phyloP scores from a whole-genome alignment of 2,888 invertebrate genomes.

The Cheilosia vernalis region DNA sequence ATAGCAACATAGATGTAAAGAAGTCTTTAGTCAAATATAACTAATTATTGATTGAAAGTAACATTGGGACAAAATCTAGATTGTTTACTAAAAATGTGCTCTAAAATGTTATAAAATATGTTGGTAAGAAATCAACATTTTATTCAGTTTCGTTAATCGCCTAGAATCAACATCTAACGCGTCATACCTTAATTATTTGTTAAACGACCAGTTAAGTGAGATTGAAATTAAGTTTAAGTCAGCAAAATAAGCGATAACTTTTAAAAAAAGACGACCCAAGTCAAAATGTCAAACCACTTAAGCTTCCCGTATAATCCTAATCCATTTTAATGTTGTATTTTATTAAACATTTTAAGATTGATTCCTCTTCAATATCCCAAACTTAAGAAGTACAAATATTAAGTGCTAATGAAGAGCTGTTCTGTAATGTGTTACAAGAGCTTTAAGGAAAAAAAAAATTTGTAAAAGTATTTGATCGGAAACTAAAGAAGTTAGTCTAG shows the following conservation, averaged over 20 bases:
- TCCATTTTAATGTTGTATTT: conserved; percentile 46
- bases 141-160: conserved; percentile 46
- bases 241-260: background rate
- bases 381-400: conserved; percentile 62
- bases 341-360: conserved; percentile 50
- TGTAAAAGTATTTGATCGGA: conserved; percentile 15
- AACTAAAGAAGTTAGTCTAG: conserved; percentile 24
- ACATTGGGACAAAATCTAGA: too few relatives aligned
- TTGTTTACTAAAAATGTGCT: too few relatives aligned
- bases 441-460: conserved; percentile 12
- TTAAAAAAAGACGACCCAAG: background rate
- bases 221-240: background rate
- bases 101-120: background rate
- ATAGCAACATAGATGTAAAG: too few relatives aligned
- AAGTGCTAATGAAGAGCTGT: conserved; percentile 50
- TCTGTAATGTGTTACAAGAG: conserved; percentile 23
- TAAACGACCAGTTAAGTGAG: background rate
- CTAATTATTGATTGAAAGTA: too few relatives aligned
- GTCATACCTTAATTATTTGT: background rate
- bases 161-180: background rate
- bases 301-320: background rate
- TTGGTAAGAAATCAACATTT: conserved; percentile 12
- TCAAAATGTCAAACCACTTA: background rate
- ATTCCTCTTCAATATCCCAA: conserved; percentile 41
- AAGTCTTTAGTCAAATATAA: too few relatives aligned